Percentiles rank a stretch among this genome's conserved stretches.
Conservation (phyloP, 2,113 vertebrate species). For the Calyptommatus sinebrachiatus region DNA sequence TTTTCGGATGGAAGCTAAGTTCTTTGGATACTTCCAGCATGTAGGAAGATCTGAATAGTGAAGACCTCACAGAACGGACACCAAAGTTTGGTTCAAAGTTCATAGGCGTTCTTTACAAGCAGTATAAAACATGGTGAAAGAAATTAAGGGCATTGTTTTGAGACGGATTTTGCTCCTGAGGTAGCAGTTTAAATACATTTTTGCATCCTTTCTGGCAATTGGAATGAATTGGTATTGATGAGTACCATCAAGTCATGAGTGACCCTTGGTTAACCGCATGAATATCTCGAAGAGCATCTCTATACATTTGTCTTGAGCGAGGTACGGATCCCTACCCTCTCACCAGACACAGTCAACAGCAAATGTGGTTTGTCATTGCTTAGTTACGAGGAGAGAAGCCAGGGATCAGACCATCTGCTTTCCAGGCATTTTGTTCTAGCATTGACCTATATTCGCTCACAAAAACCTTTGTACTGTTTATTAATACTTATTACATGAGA, state of each 20-base stretch:
- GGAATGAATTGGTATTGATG: too few species aligned
- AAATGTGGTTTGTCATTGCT: too few species aligned
- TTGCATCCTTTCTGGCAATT: slow-evolving; percentile 28
- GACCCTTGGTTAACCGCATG: too few species aligned
- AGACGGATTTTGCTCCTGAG: slow-evolving; percentile 28
- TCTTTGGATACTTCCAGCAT: slow-evolving; percentile 72
- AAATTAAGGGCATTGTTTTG: slow-evolving; percentile 9
- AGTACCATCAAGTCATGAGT: too few species aligned
- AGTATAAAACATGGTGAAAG: background rate
- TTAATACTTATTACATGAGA: slow-evolving; percentile 28
- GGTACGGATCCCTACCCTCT: too few species aligned
- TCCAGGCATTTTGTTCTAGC: too few species aligned
- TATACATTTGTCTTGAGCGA: too few species aligned
- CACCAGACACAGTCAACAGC: too few species aligned
- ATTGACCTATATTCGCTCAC: too few species aligned
- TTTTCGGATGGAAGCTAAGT: slow-evolving; percentile 79
- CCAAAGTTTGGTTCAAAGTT: slow-evolving; percentile 69
- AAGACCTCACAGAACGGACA: slow-evolving; percentile 75
- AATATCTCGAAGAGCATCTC: too few species aligned
- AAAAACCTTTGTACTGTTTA: slow-evolving; percentile 15
- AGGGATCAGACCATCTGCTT: too few species aligned
- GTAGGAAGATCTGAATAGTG: slow-evolving; percentile 68
- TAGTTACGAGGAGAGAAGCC: too few species aligned
- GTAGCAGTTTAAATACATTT: slow-evolving; percentile 6
- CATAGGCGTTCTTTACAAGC: background rate